Conservation (phyloP, 2,113 vertebrate species). For the Aptenodytes forsteri region DNA sequence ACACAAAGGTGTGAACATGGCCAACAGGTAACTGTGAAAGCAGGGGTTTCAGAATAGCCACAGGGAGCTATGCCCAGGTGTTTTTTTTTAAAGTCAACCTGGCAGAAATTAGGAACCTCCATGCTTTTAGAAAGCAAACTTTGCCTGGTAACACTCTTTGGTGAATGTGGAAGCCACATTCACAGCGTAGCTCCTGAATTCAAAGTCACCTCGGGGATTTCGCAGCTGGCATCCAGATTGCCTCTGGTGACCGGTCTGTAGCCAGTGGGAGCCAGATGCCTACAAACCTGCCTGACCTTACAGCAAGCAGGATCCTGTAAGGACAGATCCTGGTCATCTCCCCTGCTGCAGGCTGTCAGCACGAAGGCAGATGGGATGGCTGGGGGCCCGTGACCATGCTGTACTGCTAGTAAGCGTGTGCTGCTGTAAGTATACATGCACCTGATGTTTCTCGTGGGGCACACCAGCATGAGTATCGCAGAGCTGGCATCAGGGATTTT, state of each 20-base stretch:
- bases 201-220: neutral
- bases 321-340: neutral
- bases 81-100: neutral
- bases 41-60: neutral
- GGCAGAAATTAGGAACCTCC: neutral
- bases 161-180: neutral
- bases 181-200: neutral
- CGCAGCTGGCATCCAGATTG: slow-evolving; percentile 39
- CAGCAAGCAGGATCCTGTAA: neutral
- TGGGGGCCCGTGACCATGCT: neutral
- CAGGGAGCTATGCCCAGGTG: neutral
- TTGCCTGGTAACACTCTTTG: neutral
- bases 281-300: neutral
- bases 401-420: neutral
- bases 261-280: slow-evolving; percentile 4
- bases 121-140: neutral
- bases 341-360: neutral
- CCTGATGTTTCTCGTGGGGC: neutral
- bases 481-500: neutral
- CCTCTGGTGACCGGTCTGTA: neutral
- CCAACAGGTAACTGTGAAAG: neutral
- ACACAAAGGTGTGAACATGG: neutral
- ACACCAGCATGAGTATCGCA: accelerated
- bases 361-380: neutral
- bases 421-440: neutral